Base-by-base conservation (phyloP, 2,888 invertebrate genomes). In the Eulithis testata region DNA sequence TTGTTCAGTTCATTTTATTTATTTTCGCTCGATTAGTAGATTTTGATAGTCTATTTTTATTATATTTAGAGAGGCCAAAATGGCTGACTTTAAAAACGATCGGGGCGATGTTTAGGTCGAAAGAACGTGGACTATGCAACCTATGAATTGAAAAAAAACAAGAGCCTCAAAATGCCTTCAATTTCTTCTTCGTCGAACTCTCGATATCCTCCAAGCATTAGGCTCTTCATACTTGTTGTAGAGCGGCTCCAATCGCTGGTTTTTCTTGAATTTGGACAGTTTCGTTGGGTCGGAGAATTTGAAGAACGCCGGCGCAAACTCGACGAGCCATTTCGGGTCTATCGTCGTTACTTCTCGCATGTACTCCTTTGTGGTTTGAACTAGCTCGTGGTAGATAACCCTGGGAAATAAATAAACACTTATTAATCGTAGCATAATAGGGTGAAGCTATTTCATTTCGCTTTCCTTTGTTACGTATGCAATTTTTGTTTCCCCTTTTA, bases 181-280 rank as follows among this genome's bases (percentile, higher is more conserved):
- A 94, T 98, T 98, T 77, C 98, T 94, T 81, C 98, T 94, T 79
- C 98, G 94, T 56, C 98, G 94, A 36, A 98, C 98, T 74, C 98
- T 93, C 0, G 99, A 99, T 93, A 99, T 99, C 87, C 99, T 95
- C 99, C 99, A 99, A 0, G 99, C 97, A 86, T 99, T 99, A 0
- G 99, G 98, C 86, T 99, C 99, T 88, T 99, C 99, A 82, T 99
- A 99, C 92, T 99, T 99, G 89, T 99, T 99, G 89, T 98, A 98
- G 3, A 99, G 93, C 0, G 99, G 99, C 82, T 99, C 99, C 71
- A 99, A 94, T 70, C 99, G 95, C 94, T 99, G 99, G 93, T 99
- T 99, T 91, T 99, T 99, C 95, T 99, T 99, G 92, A 99, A 99
- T 84, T 99, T 99, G 87, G 99, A 99, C 44, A 99, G 94, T 87